These are phyloP conservation scores for Siniperca chuatsi DNA, from an alignment of 2,113 vertebrate species.

Conservation along the genomic window DNA sequence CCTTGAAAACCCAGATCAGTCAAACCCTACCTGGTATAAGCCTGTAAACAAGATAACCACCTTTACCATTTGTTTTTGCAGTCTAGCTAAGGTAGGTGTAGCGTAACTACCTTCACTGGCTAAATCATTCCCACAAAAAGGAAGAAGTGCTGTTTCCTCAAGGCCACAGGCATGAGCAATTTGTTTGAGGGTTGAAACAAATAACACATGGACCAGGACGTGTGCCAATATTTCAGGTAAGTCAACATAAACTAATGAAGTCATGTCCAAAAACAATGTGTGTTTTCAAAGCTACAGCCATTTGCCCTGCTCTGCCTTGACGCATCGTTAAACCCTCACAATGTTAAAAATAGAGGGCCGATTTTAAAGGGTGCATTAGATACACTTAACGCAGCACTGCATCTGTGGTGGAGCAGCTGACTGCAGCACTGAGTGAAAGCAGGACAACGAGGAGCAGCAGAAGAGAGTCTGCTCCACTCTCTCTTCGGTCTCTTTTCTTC, in stretches of 20 bases:
- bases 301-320: constrained; percentile 19
- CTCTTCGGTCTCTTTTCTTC: constrained; percentile 43
- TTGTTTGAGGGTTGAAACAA: constrained; percentile 12
- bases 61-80: not conserved
- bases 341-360: constrained; percentile 70
- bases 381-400: constrained; percentile 70
- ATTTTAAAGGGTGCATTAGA: constrained; percentile 73
- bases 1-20: not conserved
- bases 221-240: constrained; percentile 13
- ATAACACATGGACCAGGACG: not conserved
- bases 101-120: not conserved
- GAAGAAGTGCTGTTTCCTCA: constrained; percentile 15
- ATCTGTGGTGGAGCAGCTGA: constrained; percentile 60
- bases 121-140: constrained; percentile 12
- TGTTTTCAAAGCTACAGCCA: constrained; percentile 3
- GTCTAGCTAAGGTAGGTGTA: not conserved
- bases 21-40: not conserved
- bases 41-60: not conserved
- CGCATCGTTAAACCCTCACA: constrained; percentile 47
- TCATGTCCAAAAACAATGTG: not conserved
- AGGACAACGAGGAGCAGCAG: constrained; percentile 44
- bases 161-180: not conserved
- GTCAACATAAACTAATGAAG: constrained; percentile 2
- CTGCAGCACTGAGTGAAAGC: constrained; percentile 62
- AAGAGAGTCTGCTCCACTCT: constrained; percentile 36